These are phyloP conservation scores for Ennomos fuscantarius DNA, from an alignment of 2,888 invertebrate genomes.

Conservation along the genomic window DNA sequence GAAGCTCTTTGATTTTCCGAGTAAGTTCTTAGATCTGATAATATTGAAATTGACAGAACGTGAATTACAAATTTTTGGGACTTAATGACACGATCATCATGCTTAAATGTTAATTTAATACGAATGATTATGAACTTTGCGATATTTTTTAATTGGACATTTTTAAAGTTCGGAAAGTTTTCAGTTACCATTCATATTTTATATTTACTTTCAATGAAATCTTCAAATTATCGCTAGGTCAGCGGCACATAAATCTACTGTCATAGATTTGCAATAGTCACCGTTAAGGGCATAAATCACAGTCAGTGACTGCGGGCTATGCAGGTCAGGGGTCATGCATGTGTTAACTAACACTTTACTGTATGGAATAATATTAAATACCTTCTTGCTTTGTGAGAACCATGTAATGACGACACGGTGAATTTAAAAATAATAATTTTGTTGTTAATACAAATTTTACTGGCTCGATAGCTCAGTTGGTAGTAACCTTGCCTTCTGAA, in stretches of 20 bases:
- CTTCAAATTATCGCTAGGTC: conserved; percentile 6
- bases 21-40: conserved; percentile 18
- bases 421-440: too few species aligned
- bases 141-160: too few species aligned
- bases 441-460: too few species aligned
- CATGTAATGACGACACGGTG: neutral
- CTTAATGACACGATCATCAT: too few species aligned
- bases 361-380: conserved; percentile 46
- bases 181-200: too few species aligned
- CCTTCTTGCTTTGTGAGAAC: neutral
- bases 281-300: conserved; percentile 53
- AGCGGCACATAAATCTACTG: conserved; percentile 8
- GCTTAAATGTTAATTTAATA: too few species aligned
- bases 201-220: neutral
- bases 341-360: conserved; percentile 59
- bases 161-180: too few species aligned
- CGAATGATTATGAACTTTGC: too few species aligned
- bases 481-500: too few species aligned
- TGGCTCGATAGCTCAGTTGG: too few species aligned
- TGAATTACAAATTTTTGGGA: neutral
- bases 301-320: conserved; percentile 52
- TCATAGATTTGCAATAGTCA: conserved; percentile 20
- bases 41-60: conserved; percentile 21
- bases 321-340: conserved; percentile 43
- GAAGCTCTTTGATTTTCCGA: conserved; percentile 20